These are phyloP conservation scores for Porites lobata DNA, from an alignment of 92 coral and sea anemone genomes.

Conservation along the genomic window DNA sequence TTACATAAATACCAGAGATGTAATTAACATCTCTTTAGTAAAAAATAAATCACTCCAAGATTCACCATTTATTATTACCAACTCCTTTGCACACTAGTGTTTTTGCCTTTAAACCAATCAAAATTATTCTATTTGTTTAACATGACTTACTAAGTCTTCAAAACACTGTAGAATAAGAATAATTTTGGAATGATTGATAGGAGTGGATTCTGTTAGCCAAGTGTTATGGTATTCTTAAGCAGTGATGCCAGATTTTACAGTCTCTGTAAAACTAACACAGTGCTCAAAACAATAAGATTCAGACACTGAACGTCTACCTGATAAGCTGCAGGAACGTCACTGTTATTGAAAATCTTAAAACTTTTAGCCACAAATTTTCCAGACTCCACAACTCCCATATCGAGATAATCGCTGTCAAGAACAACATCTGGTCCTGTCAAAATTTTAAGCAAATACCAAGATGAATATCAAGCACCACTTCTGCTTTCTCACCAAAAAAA, in stretches of 20 bases:
- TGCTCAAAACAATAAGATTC: neutral
- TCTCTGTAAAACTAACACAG: neutral
- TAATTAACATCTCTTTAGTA: no score
- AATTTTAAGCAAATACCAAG: neutral
- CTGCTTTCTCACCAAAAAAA: neutral
- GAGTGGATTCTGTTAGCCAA: no score
- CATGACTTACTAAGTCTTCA: neutral
- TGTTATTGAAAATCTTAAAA: conserved; percentile 78
- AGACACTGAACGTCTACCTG: conserved; percentile 65
- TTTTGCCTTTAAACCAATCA: no score
- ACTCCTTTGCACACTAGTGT: no score
- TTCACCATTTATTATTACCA: no score
- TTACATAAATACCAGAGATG: neutral
- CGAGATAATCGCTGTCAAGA: conserved; percentile 75
- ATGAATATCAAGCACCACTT: neutral
- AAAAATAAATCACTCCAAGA: no score
- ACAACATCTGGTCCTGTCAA: conserved; percentile 84
- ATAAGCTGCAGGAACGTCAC: conserved; percentile 87
- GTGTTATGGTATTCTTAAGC: no score
- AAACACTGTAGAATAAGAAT: no score
- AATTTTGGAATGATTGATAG: no score
- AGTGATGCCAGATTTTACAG: neutral
- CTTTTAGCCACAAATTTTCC: conserved; percentile 86
- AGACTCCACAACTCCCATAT: conserved; percentile 89
- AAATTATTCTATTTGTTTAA: no score